Base-by-base conservation (phyloP, 2,888 invertebrate species). In the Diachrysia chrysitis region DNA sequence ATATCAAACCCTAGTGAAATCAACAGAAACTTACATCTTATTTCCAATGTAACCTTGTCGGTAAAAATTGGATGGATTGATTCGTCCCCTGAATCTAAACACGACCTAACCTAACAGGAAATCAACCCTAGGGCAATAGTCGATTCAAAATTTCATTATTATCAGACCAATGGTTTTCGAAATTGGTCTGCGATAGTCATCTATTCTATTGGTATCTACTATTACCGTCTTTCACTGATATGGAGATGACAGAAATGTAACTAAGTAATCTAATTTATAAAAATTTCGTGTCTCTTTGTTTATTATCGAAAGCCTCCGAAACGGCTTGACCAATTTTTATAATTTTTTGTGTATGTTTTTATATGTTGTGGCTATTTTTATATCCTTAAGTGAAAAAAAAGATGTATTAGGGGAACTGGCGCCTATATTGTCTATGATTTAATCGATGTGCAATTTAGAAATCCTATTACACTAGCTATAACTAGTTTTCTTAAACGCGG, bases 71-170 rank as follows among this genome's bases (percentile, higher is more conserved):
- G 6, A 51, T 51, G 7, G 3, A 21, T 12, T 21, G 21, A 19
- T 51, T 21, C 19, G 10, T 9, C 12, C 10, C 12, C 10, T 6
- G 0, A 37, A 17, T 46, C 17, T 32, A 42, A 53, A 29, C 46
- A 32, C 10, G 7, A 57, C 37, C 37, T 59, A 42, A 42, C 60
- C 60, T 23, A 63, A 60, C 32, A 19, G 10, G 32, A 37, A 46
- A 21, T 48, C n/a, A 3, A 21, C 58, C 82, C 69, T 2, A 42
- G 69, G 67, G 69, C 63, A 56, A 53, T 25, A 42, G 46, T 51
- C 48, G 29, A 58, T 35, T 54, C 70, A 63, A 74, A 78, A 78
- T 69, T 69, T 29, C 56, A 66, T 81, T 63, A 81, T 42, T 0
- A 55, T 25, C 75, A 58, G 58, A 63, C 14, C 48, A 69, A 46